Conservation (phyloP, 2,797 vertebrate species). For the Oreochromis grahami region DNA sequence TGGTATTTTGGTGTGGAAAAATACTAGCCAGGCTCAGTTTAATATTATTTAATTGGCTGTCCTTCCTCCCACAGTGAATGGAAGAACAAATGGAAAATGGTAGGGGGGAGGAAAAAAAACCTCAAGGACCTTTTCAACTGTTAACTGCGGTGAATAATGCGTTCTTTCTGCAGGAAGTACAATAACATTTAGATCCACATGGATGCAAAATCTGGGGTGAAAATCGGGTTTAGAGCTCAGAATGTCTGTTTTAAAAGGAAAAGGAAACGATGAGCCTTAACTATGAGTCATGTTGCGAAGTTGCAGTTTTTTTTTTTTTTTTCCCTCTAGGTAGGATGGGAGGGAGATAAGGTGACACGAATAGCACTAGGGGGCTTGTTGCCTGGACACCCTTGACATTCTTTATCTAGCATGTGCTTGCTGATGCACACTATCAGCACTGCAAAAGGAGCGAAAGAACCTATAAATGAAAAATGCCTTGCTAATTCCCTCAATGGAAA, state of each 20-base stretch:
- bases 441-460: background rate
- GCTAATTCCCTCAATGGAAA: constrained; percentile 28
- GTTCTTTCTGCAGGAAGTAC: background rate
- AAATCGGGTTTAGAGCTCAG: background rate
- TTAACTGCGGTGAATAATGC: background rate
- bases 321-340: constrained; percentile 2
- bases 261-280: background rate
- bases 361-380: background rate
- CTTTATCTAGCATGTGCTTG: background rate
- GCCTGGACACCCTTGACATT: background rate
- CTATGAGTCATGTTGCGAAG: constrained; percentile 3
- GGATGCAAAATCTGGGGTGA: background rate
- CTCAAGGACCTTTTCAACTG: background rate
- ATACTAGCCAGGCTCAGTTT: background rate
- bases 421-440: background rate
- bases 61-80: background rate
- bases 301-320: background rate
- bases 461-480: constrained; percentile 1
- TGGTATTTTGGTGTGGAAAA: background rate
- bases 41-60: background rate
- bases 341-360: constrained; percentile 14
- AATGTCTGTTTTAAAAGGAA: background rate
- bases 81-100: background rate
- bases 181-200: background rate
- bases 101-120: background rate